phyloP scores from a whole-genome alignment of 2,797 vertebrate species.

The Chromobotia macracanthus region DNA sequence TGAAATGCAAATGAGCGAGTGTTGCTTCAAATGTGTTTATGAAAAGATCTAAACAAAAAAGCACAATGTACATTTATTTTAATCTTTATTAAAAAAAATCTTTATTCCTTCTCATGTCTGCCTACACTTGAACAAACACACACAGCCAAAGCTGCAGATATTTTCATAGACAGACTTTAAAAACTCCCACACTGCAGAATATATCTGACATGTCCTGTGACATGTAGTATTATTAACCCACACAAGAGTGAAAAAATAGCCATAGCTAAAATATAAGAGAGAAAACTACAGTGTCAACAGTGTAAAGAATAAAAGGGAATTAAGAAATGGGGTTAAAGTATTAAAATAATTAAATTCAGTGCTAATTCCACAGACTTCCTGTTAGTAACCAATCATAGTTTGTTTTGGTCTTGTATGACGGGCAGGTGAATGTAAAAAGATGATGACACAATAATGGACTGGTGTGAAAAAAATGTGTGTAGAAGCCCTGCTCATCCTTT shows the following conservation, averaged over 20 bases:
- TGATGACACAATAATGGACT: no score
- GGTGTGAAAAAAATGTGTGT: no score
- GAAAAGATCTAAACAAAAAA: background rate
- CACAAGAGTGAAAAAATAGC: no score
- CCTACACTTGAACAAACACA: conserved; percentile 27
- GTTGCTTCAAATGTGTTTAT: background rate
- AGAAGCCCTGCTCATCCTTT: no score
- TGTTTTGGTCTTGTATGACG: no score
- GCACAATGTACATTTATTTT: background rate
- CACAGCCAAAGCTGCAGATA: conserved; percentile 1
- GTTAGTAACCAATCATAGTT: background rate
- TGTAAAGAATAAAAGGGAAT: no score
- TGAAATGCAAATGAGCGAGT: background rate
- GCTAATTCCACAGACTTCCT: background rate
- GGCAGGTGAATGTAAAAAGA: no score
- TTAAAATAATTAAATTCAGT: no score
- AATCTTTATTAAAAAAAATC: conserved; percentile 25
- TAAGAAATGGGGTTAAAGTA: no score
- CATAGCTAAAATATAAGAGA: no score
- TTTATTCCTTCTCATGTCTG: background rate
- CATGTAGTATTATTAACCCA: background rate
- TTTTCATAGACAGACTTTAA: conserved; percentile 27
- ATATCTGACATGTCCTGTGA: background rate
- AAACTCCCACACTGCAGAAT: conserved; percentile 8
- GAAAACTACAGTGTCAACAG: no score